Evolutionary conservation across 2,888 invertebrate genomes (phyloP), one percentile per base, ranked within the genome.

Genomic region (Spatulosminthurus flaviceps): DNA sequence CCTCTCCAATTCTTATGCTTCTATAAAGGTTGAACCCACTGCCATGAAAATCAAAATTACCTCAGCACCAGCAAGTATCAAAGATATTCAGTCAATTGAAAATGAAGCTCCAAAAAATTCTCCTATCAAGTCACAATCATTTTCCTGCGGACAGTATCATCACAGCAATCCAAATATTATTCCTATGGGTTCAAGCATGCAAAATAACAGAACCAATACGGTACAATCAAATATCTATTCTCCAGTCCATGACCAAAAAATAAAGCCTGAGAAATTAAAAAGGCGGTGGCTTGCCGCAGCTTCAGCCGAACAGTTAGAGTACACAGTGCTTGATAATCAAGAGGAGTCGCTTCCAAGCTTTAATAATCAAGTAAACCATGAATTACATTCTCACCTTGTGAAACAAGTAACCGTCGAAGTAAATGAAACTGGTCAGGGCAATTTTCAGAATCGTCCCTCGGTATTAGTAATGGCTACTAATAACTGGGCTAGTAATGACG

Each of bases 391-490:
- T 22, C 11, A 22, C 11, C 24, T 2, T 2, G 11, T 26, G 24
- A 21, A 26, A 64, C 24, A 11, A 22, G 11, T 19, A 22, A 2
- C 64, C 4, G n/a, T 4, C n/a, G 22, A 24, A 22, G 64, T 22
- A 64, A n/a, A 64, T 64, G 64, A 9, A 64, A 24, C 64, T 9
- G 13, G 22, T 16, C 1, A 13, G 7, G 26, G 16, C 11, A 64
- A 16, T 13, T 1, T 43, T 42, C 80, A 82, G 34, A 75, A 73
- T 11, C 80, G 86, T 19, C 86, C 86, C 22, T 86, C 85, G 0
- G 86, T 86, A 41, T 81, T 86, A 9, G 86, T 86, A 21, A 85
- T 86, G 85, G 86, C 86, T n/a, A 71, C 80, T 13, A 75, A 64
- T 41, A 64, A 2, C 41, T 41, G 60, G 42, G 28, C 5, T 64